phyloP scores from a whole-genome alignment of 2,888 invertebrate species.

The Acrobasis consociella region DNA sequence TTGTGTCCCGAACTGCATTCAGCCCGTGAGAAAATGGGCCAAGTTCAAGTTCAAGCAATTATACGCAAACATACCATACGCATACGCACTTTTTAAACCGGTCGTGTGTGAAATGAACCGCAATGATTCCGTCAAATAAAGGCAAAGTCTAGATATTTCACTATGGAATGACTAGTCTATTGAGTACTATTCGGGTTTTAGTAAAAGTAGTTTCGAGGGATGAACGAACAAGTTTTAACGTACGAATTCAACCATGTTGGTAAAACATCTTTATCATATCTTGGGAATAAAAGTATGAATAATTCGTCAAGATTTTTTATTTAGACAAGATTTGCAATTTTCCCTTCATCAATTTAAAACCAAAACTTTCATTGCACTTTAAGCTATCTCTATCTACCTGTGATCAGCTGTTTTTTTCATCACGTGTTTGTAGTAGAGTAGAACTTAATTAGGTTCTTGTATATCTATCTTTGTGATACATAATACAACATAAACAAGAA shows the following conservation, averaged over 20 bases:
- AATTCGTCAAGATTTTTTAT: too few relatives aligned
- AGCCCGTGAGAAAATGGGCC: slow-evolving; percentile 74
- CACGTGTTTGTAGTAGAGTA: too few relatives aligned
- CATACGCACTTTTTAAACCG: slow-evolving; percentile 53
- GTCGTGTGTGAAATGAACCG: slow-evolving; percentile 50
- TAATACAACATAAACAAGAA: too few relatives aligned
- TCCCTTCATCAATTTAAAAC: too few relatives aligned
- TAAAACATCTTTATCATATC: too few relatives aligned
- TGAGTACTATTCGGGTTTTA: slow-evolving; percentile 25
- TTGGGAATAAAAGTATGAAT: too few relatives aligned
- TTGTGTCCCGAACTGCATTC: slow-evolving; percentile 56
- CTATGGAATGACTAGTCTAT: slow-evolving; percentile 30
- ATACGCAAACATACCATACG: slow-evolving; percentile 29
- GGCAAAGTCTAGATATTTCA: slow-evolving; percentile 36
- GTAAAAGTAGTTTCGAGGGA: slow-evolving; percentile 28
- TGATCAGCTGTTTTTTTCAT: too few relatives aligned
- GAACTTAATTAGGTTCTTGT: too few relatives aligned
- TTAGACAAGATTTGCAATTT: too few relatives aligned
- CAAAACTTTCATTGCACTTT: too few relatives aligned
- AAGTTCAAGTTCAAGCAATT: slow-evolving; percentile 64
- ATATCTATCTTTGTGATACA: too few relatives aligned
- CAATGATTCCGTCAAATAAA: slow-evolving; percentile 35
- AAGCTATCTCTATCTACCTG: too few relatives aligned
- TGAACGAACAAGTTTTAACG: slow-evolving; percentile 22
- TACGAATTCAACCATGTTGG: background rate